Conservation (phyloP, 2,888 invertebrate species). For the Diabrotica balteata region DNA sequence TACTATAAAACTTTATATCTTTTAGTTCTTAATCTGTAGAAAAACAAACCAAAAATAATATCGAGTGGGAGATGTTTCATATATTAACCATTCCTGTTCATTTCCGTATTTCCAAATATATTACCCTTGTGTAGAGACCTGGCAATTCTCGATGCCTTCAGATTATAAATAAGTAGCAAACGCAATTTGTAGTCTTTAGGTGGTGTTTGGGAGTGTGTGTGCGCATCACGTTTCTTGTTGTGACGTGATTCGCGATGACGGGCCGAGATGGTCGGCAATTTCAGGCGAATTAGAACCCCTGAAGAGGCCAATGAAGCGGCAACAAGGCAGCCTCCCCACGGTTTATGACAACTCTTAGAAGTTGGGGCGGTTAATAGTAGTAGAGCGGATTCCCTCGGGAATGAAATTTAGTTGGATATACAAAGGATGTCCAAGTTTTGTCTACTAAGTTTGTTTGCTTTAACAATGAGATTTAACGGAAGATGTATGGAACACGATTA, state of each 20-base stretch:
- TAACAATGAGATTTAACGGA: too few relatives aligned
- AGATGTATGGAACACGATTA: too few relatives aligned
- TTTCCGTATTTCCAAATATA: conserved; percentile 8
- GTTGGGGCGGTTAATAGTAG: neutral
- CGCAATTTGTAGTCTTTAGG: conserved; percentile 39
- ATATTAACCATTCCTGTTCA: too few relatives aligned
- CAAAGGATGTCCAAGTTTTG: too few relatives aligned
- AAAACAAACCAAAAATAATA: too few relatives aligned
- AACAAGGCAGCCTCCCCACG: conserved; percentile 38
- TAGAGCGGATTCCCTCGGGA: neutral
- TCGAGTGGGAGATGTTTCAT: too few relatives aligned
- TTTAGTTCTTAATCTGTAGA: too few relatives aligned
- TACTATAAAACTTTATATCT: too few relatives aligned
- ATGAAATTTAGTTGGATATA: neutral
- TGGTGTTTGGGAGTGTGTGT: conserved; percentile 33
- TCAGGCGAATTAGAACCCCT: conserved; percentile 46
- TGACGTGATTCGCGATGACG: conserved; percentile 46
- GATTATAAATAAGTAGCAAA: conserved; percentile 34
- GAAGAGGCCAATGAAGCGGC: conserved; percentile 47
- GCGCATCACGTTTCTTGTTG: conserved; percentile 36
- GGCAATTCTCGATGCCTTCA: conserved; percentile 25
- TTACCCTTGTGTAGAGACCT: conserved; percentile 13
- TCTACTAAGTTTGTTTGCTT: too few relatives aligned
- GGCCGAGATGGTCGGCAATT: conserved; percentile 47
- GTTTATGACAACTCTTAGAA: conserved; percentile 29